These are phyloP conservation scores for Cephus pulcher DNA, from an alignment of 2,888 invertebrate genomes.

Conservation along the genomic window DNA sequence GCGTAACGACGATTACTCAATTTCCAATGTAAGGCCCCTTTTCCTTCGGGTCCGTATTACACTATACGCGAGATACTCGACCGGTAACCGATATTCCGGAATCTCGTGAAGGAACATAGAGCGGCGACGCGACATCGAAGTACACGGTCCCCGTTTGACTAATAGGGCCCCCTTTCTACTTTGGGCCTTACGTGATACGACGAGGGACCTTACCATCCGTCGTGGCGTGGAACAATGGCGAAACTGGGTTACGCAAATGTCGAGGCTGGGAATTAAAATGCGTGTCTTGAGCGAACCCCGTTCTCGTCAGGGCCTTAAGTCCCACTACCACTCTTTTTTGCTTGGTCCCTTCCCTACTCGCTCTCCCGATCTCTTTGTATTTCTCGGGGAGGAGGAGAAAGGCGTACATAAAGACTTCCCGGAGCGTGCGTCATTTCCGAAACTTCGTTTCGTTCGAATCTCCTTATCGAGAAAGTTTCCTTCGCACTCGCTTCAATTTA, in stretches of 20 bases:
- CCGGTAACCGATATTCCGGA: background rate
- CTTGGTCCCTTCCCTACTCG: background rate
- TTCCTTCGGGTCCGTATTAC: background rate
- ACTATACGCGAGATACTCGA: background rate
- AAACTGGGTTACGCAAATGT: conserved; percentile 65
- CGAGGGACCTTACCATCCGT: conserved; percentile 60
- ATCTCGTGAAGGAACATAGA: background rate
- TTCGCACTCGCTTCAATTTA: background rate
- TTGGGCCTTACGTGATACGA: conserved; percentile 15
- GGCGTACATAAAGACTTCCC: background rate
- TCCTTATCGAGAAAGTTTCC: background rate
- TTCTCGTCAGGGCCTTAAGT: background rate
- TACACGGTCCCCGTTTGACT: background rate
- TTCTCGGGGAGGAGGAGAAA: background rate
- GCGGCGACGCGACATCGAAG: background rate
- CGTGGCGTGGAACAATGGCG: conserved; percentile 63
- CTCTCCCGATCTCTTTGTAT: background rate
- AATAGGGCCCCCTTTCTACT: background rate
- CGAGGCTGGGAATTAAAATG: conserved; percentile 63
- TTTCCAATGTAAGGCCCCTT: background rate
- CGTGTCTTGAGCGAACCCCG: conserved; percentile 36
- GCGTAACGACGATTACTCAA: background rate
- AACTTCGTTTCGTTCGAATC: background rate
- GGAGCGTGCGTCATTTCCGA: background rate
- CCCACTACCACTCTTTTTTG: background rate